Evolutionary conservation across 2,888 invertebrate species (phyloP).

Genomic region (Oligia strigilis): DNA sequence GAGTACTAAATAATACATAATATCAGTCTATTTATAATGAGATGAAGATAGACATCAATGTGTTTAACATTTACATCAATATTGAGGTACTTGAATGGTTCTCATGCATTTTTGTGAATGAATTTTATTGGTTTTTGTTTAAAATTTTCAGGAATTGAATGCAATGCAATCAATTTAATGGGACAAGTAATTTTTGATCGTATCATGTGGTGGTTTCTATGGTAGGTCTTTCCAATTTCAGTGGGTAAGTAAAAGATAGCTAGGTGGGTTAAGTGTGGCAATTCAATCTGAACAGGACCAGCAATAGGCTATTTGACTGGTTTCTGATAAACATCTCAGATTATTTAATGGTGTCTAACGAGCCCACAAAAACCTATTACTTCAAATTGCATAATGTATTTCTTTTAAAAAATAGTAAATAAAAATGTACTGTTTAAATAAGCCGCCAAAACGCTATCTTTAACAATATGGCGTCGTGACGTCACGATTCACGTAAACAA

Average conservation of each 20-base stretch:
- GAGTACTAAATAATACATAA: constrained; percentile 46
- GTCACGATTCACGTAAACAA: no score
- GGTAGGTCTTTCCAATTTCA: background rate
- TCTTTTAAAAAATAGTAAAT: no score
- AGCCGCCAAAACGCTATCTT: no score
- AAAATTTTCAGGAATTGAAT: background rate
- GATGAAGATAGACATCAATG: constrained; percentile 7
- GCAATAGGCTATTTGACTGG: no score
- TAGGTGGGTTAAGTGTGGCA: background rate
- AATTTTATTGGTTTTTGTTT: background rate
- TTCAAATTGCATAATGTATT: no score
- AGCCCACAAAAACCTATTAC: no score
- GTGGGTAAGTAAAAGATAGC: no score
- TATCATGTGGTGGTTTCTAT: no score
- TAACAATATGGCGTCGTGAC: no score
- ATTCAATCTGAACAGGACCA: background rate
- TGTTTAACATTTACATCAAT: constrained; percentile 9
- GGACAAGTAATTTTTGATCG: background rate
- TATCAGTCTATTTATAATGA: constrained; percentile 18
- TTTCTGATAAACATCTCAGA: no score
- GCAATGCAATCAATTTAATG: background rate
- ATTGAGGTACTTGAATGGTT: background rate
- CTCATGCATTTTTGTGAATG: background rate
- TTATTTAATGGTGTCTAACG: no score
- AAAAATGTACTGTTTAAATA: no score